Conservation (phyloP, 35 echinoderm and acorn worm species). For the Antedon bifida region DNA sequence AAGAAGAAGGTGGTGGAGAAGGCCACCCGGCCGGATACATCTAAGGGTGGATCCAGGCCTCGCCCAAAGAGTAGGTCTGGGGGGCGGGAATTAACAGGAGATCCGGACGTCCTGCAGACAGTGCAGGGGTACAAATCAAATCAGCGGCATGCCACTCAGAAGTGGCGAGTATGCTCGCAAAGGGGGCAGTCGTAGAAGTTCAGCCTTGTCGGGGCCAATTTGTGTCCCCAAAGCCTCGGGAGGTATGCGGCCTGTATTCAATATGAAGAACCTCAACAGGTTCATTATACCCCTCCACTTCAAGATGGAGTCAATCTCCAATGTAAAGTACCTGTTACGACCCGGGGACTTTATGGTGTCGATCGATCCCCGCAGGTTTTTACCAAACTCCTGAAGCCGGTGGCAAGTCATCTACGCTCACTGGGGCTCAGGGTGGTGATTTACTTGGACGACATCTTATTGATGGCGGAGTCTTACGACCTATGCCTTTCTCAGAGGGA, state of each 20-base stretch:
- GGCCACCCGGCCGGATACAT: not conserved
- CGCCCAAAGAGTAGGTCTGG: not conserved
- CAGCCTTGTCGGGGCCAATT: not conserved
- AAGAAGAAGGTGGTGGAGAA: not conserved
- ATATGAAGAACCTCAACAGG: constrained; percentile 6
- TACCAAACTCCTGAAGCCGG: not conserved
- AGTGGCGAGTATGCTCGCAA: constrained; percentile 5
- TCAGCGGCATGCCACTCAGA: not conserved
- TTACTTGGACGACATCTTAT: constrained; percentile 9
- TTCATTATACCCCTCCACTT: constrained; percentile 14
- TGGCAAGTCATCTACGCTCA: not conserved
- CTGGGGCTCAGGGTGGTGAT: not conserved
- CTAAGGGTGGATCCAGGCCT: not conserved
- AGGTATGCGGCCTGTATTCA: constrained; percentile 18
- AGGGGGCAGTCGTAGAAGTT: constrained; percentile 13
- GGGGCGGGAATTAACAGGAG: not conserved
- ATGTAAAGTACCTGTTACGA: not conserved
- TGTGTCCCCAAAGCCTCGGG: constrained; percentile 12
- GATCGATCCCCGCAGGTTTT: constrained; percentile 15
- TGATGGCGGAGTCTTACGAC: not conserved
- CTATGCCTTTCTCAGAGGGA: not conserved
- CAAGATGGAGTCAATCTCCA: constrained; percentile 17
- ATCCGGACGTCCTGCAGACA: constrained; percentile 3
- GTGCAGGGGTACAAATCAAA: constrained; percentile 22
- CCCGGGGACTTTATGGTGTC: constrained; percentile 6